Evolutionary conservation across 2,888 invertebrate species (phyloP).

Genomic region (Marasmarcha lunaedactyla): DNA sequence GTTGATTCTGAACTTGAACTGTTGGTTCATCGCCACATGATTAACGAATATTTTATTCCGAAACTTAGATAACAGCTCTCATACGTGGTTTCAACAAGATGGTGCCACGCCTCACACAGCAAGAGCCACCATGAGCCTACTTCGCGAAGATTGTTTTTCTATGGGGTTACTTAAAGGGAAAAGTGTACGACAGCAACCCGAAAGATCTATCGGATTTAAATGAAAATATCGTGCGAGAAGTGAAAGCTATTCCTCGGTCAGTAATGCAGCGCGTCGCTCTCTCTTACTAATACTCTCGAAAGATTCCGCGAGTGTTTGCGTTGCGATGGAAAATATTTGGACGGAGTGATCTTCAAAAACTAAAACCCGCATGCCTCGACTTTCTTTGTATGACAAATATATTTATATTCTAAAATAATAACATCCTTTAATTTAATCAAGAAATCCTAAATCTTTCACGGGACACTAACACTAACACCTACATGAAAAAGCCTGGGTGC

Average conservation of each 20-base stretch:
- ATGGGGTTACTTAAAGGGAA: constrained; percentile 11
- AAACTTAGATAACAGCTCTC: constrained; percentile 13
- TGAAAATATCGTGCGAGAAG: not conserved
- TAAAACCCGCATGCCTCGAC: constrained; percentile 5
- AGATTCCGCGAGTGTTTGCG: constrained; percentile 6
- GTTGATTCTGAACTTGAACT: constrained; percentile 13
- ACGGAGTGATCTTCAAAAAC: constrained; percentile 5
- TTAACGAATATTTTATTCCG: constrained; percentile 16
- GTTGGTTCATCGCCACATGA: constrained; percentile 16
- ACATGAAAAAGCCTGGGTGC: not conserved
- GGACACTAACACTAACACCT: constrained; percentile 3
- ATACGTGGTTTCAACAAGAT: constrained; percentile 18
- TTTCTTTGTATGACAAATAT: constrained; percentile 2
- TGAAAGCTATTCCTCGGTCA: not conserved
- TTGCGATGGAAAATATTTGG: constrained; percentile 6
- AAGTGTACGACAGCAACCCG: not conserved
- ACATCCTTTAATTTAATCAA: constrained; percentile 4
- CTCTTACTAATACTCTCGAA: constrained; percentile 2
- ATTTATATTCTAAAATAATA: not conserved
- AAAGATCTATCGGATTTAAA: not conserved
- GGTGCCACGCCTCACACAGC: constrained; percentile 12
- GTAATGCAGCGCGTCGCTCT: no score
- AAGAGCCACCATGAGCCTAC: constrained; percentile 8
- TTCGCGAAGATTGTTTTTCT: constrained; percentile 15
- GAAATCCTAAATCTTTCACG: constrained; percentile 7